Conservation (phyloP, 53 echinoderm and acorn worm species). For the Arbacia lixula region DNA sequence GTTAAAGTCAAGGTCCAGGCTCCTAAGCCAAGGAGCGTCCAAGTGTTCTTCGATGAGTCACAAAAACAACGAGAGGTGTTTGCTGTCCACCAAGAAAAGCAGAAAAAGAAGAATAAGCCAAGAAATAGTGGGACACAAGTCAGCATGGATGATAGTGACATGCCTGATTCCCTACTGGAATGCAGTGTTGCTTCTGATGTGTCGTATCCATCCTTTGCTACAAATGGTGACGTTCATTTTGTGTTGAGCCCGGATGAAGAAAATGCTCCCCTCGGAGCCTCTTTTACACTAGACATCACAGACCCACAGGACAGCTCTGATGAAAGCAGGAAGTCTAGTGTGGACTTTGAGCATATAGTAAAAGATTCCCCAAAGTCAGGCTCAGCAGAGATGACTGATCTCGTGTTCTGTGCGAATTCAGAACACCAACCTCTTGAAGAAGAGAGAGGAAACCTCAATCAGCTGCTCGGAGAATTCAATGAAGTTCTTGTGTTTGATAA, state of each 20-base stretch:
- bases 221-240: constrained; percentile 46
- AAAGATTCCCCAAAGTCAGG: background rate
- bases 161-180: constrained; percentile 35
- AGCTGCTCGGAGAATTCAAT: background rate
- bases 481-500: constrained; percentile 8
- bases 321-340: constrained; percentile 8
- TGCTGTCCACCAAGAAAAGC: constrained; percentile 48
- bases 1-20: constrained; percentile 80
- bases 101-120: constrained; percentile 30
- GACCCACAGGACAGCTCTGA: constrained; percentile 29
- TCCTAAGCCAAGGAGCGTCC: constrained; percentile 71
- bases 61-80: constrained; percentile 50
- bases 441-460: background rate
- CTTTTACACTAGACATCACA: constrained; percentile 40
- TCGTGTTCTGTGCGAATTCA: background rate
- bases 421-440: background rate
- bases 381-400: background rate
- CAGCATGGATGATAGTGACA: constrained; percentile 48
- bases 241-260: constrained; percentile 38
- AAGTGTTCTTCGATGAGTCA: constrained; percentile 78
- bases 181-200: constrained; percentile 51
- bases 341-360: constrained; percentile 17
- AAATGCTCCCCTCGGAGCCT: constrained; percentile 32
- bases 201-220: constrained; percentile 36
- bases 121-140: constrained; percentile 33